phyloP scores from a whole-genome alignment of 1,140 invertebrate species.

The Trialeurodes vaporariorum region DNA sequence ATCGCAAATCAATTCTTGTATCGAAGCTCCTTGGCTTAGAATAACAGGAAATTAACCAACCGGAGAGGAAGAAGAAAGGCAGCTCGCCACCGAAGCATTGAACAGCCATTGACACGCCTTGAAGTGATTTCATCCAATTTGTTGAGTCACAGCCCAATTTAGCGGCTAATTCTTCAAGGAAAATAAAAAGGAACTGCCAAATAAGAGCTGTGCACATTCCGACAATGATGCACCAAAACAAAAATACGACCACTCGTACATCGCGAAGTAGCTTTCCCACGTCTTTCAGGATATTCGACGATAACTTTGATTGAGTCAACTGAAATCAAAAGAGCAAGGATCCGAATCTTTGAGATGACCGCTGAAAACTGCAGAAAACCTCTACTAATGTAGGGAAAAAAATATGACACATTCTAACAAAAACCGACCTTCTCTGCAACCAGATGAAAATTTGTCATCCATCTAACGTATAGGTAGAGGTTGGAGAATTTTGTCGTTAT shows the following conservation, averaged over 20 bases:
- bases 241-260: conserved; percentile 50
- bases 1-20: too few species aligned
- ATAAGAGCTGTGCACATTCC: conserved; percentile 73
- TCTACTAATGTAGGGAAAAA: too few species aligned
- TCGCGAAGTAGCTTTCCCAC: conserved; percentile 48
- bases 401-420: too few species aligned
- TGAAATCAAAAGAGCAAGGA: conserved; percentile 31
- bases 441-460: too few species aligned
- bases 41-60: too few species aligned
- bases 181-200: conserved; percentile 71
- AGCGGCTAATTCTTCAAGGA: conserved; percentile 55
- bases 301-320: conserved; percentile 46
- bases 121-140: conserved; percentile 59
- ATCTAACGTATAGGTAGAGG: too few species aligned
- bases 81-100: conserved; percentile 79
- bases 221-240: conserved; percentile 64
- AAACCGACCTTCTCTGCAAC: too few species aligned
- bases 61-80: conserved; percentile 76
- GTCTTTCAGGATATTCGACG: conserved; percentile 48
- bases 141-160: conserved; percentile 35
- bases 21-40: too few species aligned
- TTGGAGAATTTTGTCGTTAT: too few species aligned
- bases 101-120: conserved; percentile 63
- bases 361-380: too few species aligned
- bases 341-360: too few species aligned